Evolutionary conservation across 2,113 vertebrate genomes (phyloP).

Genomic region (Eublepharis macularius): DNA sequence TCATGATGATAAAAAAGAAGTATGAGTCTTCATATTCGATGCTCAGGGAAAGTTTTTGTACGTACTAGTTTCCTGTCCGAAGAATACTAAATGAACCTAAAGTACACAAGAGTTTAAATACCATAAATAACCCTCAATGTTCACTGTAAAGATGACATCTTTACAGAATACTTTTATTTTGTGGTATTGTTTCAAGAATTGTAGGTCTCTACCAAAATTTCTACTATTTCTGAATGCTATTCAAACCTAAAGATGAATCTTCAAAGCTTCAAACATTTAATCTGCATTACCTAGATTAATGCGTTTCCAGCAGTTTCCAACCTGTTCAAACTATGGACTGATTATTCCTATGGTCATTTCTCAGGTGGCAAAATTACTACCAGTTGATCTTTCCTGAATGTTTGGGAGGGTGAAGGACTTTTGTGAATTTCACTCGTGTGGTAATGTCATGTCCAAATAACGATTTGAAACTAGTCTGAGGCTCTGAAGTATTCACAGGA

Average conservation of each 20-base stretch:
- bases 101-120: neutral
- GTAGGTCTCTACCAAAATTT: neutral
- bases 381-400: neutral
- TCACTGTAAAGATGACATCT: neutral
- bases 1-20: neutral
- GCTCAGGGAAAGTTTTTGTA: neutral
- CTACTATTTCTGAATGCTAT: neutral
- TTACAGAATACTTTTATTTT: neutral
- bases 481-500: too few species aligned
- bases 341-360: neutral
- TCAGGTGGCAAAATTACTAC: neutral
- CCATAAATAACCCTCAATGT: neutral
- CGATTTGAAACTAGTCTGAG: neutral
- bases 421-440: neutral
- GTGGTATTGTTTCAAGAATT: neutral
- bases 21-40: neutral
- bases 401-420: neutral
- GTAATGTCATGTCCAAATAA: neutral
- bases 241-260: conserved; percentile 1
- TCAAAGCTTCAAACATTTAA: conserved; percentile 23
- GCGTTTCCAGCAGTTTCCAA: neutral
- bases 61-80: neutral
- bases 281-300: neutral
- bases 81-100: neutral
- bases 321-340: neutral